These are phyloP conservation scores for Scaeva pyrastri DNA, from an alignment of 2,888 invertebrate species.

Conservation along the genomic window DNA sequence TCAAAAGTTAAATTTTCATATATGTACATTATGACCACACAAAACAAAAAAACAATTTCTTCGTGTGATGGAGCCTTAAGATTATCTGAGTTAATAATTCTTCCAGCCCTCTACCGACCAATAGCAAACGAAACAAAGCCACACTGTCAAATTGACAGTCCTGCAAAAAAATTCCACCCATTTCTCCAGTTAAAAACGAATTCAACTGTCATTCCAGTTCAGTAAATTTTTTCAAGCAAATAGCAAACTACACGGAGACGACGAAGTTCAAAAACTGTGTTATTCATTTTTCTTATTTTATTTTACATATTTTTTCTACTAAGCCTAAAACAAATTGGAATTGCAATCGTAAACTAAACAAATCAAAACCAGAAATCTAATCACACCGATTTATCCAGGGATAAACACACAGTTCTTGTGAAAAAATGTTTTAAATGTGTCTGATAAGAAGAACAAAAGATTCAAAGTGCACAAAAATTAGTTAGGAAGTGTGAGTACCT, in stretches of 20 bases:
- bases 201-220: conserved; percentile 52
- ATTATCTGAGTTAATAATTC: no score
- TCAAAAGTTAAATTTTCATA: no score
- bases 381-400: conserved; percentile 44
- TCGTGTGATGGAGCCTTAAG: background rate
- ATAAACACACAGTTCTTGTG: conserved; percentile 34
- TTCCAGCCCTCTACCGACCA: conserved; percentile 9
- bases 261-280: conserved; percentile 42
- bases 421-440: conserved; percentile 56
- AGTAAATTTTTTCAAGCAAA: conserved; percentile 46
- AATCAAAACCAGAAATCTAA: conserved; percentile 1
- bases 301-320: conserved; percentile 35
- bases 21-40: no score
- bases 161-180: conserved; percentile 37
- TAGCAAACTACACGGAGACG: background rate
- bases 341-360: background rate
- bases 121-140: background rate
- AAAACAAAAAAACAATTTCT: background rate
- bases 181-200: conserved; percentile 42
- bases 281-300: conserved; percentile 43
- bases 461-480: conserved; percentile 63
- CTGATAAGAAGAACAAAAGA: conserved; percentile 59
- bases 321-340: background rate
- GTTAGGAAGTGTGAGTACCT: conserved; percentile 50
- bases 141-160: conserved; percentile 37